Conservation (phyloP, 2,113 vertebrate genomes). For the Xenus cinereus region DNA sequence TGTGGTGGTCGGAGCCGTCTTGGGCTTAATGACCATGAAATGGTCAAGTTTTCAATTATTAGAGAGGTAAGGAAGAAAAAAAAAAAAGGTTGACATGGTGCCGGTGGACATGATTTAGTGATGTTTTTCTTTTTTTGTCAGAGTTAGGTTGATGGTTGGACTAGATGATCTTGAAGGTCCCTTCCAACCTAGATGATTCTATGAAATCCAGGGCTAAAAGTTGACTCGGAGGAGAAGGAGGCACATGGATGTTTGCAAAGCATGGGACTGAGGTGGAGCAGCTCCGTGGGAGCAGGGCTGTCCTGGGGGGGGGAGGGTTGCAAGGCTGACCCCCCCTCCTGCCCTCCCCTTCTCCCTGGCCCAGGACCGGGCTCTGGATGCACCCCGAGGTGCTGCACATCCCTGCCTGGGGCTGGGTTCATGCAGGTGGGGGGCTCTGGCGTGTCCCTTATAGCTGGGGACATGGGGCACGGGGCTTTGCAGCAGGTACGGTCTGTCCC, state of each 20-base stretch:
- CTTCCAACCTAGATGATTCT: no score
- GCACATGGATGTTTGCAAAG: fast-evolving
- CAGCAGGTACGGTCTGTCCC: fast-evolving
- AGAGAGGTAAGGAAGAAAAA: no score
- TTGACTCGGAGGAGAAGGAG: not conserved
- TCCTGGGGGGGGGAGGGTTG: no score
- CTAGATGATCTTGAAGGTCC: no score
- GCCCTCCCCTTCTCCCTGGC: not conserved
- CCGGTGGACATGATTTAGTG: no score
- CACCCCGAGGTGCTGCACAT: not conserved
- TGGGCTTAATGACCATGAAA: no score
- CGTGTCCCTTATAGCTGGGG: fast-evolving
- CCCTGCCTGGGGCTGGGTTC: fast-evolving
- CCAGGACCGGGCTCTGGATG: not conserved
- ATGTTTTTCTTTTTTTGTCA: no score
- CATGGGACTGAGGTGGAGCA: not conserved
- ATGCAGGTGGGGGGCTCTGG: fast-evolving
- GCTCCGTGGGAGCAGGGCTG: not conserved
- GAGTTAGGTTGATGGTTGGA: no score
- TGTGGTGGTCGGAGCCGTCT: no score
- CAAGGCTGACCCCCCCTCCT: not conserved
- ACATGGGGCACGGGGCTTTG: not conserved
- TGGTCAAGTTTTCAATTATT: no score
- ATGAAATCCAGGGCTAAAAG: not conserved
- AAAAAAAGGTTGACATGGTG: no score